Percentiles rank a stretch among this genome's conserved stretches.
Evolutionary conservation across 2,888 invertebrate species (phyloP).

Genomic region (Ceriagrion tenellum): DNA sequence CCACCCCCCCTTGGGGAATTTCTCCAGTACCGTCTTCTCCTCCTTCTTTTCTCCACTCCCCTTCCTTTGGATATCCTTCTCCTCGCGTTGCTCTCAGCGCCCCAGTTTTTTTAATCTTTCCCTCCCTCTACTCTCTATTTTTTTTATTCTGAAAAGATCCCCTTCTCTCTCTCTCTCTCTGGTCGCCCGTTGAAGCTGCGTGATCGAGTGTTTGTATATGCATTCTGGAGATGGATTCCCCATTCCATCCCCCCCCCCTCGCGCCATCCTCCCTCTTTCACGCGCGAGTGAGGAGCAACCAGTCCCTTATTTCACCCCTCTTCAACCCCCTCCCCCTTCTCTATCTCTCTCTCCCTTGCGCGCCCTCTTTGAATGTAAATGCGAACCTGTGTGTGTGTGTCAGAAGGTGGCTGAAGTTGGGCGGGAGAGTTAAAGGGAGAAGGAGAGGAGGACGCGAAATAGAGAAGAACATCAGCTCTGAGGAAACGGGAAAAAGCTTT

Average conservation of each 20-base stretch:
- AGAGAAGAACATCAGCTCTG: not conserved
- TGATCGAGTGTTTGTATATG: constrained; percentile 23
- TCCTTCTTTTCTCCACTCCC: not conserved
- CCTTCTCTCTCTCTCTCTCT: not conserved
- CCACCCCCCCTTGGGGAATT: not conserved
- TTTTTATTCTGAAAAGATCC: not conserved
- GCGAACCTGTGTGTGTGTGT: not conserved
- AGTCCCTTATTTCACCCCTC: too few relatives aligned
- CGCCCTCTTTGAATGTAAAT: not conserved
- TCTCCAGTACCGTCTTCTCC: too few relatives aligned
- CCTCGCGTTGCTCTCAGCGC: not conserved
- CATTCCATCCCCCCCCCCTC: not conserved
- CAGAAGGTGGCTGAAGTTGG: not conserved
- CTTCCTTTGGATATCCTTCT: not conserved
- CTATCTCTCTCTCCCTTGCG: too few relatives aligned
- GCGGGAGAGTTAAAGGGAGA: not conserved
- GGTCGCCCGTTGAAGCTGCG: not conserved
- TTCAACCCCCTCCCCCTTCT: too few relatives aligned
- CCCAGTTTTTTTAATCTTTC: not conserved
- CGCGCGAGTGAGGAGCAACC: too few relatives aligned
- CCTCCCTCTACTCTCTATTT: not conserved
- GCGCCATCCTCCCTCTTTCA: not conserved
- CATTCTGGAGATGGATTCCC: not conserved
- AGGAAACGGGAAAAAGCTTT: constrained; percentile 6
- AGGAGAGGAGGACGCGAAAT: not conserved